phyloP scores from a whole-genome alignment of 1,140 invertebrate species.

The Apis mellifera region DNA sequence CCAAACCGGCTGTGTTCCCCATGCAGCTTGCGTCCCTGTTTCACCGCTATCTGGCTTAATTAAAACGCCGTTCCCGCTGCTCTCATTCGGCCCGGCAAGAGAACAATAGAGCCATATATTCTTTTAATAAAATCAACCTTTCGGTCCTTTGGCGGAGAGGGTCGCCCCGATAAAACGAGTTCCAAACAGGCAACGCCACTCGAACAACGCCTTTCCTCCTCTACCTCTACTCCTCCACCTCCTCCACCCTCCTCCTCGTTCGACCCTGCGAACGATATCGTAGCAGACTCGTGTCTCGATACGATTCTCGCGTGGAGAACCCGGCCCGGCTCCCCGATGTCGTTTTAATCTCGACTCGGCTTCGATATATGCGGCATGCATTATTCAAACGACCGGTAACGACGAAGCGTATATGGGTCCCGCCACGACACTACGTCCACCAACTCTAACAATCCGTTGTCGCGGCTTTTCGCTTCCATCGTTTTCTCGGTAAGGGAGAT shows the following conservation, averaged over 20 bases:
- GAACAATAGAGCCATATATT: constrained; percentile 39
- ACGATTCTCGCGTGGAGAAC: constrained; percentile 35
- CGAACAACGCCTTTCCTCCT: not conserved
- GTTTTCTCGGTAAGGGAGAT: not conserved
- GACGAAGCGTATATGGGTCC: constrained; percentile 47
- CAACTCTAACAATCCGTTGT: not conserved
- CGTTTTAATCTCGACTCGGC: constrained; percentile 52
- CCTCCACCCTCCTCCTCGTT: not conserved
- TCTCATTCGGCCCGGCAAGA: constrained; percentile 14
- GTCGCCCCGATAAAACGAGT: constrained; percentile 27
- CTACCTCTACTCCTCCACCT: too few relatives aligned
- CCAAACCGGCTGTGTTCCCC: constrained; percentile 25
- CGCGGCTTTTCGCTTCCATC: constrained; percentile 2
- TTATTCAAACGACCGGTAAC: constrained; percentile 53
- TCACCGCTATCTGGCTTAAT: constrained; percentile 32
- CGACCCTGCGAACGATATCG: constrained; percentile 23
- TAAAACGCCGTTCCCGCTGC: constrained; percentile 32
- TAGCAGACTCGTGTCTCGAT: constrained; percentile 27
- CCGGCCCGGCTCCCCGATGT: constrained; percentile 40
- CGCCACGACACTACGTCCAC: not conserved
- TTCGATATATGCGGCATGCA: constrained; percentile 58
- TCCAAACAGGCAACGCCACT: not conserved
- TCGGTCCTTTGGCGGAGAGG: constrained; percentile 33
- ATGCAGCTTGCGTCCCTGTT: constrained; percentile 18
- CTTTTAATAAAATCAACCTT: constrained; percentile 39